phyloP scores from a whole-genome alignment of 2,888 invertebrate species.

The Blomia tropicalis region DNA sequence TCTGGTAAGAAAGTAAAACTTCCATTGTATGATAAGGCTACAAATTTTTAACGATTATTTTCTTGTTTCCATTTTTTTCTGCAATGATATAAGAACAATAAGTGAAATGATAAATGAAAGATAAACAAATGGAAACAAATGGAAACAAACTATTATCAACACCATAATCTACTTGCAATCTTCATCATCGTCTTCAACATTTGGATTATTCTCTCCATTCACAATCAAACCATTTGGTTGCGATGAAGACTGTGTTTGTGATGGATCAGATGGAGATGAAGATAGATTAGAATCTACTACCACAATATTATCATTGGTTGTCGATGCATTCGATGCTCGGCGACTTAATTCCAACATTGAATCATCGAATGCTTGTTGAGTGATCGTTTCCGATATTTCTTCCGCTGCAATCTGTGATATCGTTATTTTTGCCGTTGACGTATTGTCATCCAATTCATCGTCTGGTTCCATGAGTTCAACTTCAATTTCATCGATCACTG shows the following conservation, averaged over 20 bases:
- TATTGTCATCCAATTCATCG: not conserved
- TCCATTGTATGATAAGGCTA: too few relatives aligned
- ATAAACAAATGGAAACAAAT: too few relatives aligned
- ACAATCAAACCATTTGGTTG: not conserved
- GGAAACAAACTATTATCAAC: too few relatives aligned
- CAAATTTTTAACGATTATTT: too few relatives aligned
- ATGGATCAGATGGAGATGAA: not conserved
- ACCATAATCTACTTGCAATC: not conserved
- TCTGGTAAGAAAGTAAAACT: too few relatives aligned
- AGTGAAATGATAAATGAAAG: too few relatives aligned
- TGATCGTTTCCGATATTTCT: slow-evolving; percentile 6
- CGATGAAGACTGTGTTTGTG: too few relatives aligned
- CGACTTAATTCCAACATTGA: not conserved
- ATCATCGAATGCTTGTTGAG: slow-evolving; percentile 11
- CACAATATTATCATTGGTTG: not conserved
- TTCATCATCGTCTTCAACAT: not conserved
- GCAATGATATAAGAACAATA: too few relatives aligned
- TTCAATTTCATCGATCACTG: not conserved
- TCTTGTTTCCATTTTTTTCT: too few relatives aligned
- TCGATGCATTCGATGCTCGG: not conserved
- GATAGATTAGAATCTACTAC: not conserved
- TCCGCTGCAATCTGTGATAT: slow-evolving; percentile 2
- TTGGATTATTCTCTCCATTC: not conserved
- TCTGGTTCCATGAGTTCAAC: not conserved
- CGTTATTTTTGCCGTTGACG: not conserved